Evolutionary conservation across 2,797 vertebrate species (phyloP).

Genomic region (Ispidina lecontei): DNA sequence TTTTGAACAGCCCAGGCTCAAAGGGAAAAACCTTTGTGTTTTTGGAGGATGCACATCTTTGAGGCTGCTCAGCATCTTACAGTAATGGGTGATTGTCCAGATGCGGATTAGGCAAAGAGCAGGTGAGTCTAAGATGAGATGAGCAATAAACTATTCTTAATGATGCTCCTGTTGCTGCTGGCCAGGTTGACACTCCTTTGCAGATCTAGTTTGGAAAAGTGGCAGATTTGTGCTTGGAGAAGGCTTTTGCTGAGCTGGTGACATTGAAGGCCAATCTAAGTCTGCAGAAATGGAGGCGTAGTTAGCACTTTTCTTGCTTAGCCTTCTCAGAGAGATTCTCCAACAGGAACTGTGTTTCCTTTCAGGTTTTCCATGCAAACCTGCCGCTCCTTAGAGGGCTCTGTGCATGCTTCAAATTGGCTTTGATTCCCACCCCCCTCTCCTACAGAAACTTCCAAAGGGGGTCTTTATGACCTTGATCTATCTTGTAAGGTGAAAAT

Average conservation of each 20-base stretch:
- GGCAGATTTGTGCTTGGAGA: background rate
- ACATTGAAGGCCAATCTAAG: background rate
- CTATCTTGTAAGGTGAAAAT: background rate
- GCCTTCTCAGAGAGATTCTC: background rate
- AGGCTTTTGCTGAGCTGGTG: background rate
- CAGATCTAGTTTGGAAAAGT: background rate
- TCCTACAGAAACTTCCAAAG: background rate
- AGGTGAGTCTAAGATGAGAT: background rate
- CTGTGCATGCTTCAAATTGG: background rate
- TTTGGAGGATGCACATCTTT: rapidly evolving
- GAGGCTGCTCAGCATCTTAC: background rate
- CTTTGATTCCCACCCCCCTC: background rate
- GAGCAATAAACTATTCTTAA: background rate
- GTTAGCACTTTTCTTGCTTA: background rate
- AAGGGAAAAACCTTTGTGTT: background rate
- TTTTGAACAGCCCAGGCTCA: rapidly evolving
- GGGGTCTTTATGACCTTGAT: background rate
- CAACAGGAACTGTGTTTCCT: background rate
- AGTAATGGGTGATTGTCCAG: background rate
- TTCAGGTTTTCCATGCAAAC: background rate
- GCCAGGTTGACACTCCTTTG: background rate
- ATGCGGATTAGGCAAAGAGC: background rate
- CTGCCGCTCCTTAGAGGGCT: background rate
- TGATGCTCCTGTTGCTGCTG: background rate
- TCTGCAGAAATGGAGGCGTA: background rate